Evolutionary conservation across 1,140 invertebrate genomes (phyloP).

Genomic region (Palaemon carinicauda): DNA sequence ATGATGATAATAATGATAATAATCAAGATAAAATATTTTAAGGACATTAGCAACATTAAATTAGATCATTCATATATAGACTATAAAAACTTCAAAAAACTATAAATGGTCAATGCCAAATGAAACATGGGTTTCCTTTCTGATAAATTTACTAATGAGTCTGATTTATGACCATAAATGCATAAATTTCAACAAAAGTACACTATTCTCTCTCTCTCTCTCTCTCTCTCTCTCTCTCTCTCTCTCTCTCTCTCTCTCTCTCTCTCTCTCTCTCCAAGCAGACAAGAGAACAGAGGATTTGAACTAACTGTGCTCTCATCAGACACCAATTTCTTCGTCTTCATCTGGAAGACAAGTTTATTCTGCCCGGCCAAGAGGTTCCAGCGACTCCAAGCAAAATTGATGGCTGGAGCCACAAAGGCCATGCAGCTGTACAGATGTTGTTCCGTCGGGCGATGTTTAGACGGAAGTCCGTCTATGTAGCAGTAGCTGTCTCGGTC

Average conservation of each 20-base stretch:
- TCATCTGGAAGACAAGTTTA: conserved; percentile 77
- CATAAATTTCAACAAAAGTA: background rate
- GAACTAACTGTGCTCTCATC: conserved; percentile 41
- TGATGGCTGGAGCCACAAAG: conserved; percentile 70
- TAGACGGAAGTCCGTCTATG: conserved; percentile 77
- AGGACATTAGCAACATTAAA: no score
- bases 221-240: conserved; percentile 56
- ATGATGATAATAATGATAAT: no score
- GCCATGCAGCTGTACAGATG: conserved; percentile 86
- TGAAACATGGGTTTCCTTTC: no score
- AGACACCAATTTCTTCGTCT: conserved; percentile 61
- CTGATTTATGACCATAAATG: no score
- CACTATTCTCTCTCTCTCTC: background rate
- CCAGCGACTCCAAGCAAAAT: conserved; percentile 91
- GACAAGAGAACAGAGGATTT: no score
- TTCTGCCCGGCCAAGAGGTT: conserved; percentile 74
- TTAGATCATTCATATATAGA: no score
- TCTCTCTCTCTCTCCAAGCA: background rate
- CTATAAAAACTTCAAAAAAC: no score
- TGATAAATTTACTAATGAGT: no score
- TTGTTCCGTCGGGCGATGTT: conserved; percentile 79
- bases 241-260: conserved; percentile 64
- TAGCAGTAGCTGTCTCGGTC: conserved; percentile 84
- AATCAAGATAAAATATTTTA: no score
- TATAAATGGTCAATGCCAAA: background rate